A percentile compares a stretch with the other conserved stretches of the same genome.
phyloP scores from a whole-genome alignment of 2,113 vertebrate species.

The Neomonachus schauinslandi region DNA sequence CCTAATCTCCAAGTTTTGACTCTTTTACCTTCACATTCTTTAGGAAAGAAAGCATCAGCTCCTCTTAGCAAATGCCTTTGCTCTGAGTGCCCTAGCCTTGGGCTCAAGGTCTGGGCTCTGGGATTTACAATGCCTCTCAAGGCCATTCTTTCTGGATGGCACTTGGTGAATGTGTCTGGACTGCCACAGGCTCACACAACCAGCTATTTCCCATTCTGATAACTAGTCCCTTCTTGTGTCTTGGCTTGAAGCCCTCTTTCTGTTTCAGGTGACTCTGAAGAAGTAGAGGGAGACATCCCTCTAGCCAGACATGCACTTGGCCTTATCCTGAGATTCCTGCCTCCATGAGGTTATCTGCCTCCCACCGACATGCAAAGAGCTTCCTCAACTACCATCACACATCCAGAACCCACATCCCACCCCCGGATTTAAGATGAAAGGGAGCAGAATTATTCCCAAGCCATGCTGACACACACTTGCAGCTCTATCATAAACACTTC shows the following conservation, averaged over 20 bases:
- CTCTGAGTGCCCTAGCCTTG: rapidly evolving
- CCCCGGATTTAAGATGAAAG: not conserved
- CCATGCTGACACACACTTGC: not conserved
- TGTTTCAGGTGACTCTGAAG: too few species aligned
- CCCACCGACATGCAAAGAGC: not conserved
- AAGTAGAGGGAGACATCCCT: not conserved
- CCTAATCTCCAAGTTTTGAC: not conserved
- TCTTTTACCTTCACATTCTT: not conserved
- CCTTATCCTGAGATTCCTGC: not conserved
- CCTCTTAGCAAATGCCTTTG: not conserved
- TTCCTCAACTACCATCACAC: not conserved
- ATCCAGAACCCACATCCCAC: not conserved
- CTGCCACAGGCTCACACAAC: not conserved
- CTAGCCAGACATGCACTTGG: not conserved
- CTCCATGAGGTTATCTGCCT: not conserved
- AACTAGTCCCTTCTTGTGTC: not conserved
- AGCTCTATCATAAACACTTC: not conserved
- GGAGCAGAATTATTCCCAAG: not conserved
- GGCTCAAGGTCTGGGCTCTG: not conserved
- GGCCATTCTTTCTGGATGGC: not conserved
- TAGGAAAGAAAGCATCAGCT: not conserved
- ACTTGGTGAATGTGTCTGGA: not conserved
- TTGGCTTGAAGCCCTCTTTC: not conserved
- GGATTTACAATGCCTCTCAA: not conserved
- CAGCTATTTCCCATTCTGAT: not conserved